Evolutionary conservation across 2,797 vertebrate species (phyloP).

Genomic region (Menidia menidia): DNA sequence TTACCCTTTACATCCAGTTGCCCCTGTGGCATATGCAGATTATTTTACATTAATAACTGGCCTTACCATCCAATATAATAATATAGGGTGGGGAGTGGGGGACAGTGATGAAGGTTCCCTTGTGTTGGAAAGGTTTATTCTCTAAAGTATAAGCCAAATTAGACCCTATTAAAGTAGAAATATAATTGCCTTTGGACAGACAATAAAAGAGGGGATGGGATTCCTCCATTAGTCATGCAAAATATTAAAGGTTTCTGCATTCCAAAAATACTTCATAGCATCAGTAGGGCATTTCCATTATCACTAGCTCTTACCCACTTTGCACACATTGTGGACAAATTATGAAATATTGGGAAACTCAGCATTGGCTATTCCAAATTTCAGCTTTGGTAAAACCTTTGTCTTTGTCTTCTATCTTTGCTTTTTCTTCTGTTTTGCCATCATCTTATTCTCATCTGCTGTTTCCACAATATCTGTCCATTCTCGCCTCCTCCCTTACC

Average conservation of each 20-base stretch:
- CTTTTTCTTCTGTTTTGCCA: background rate
- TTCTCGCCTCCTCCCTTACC: slow-evolving; percentile 44
- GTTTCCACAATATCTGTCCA: slow-evolving; percentile 28
- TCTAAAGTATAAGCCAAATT: too few species aligned
- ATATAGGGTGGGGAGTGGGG: too few species aligned
- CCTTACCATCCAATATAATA: too few species aligned
- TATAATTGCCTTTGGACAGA: background rate
- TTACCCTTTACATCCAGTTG: too few species aligned
- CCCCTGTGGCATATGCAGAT: too few species aligned
- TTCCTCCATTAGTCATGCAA: background rate
- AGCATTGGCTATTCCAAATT: slow-evolving; percentile 7
- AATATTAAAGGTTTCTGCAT: background rate
- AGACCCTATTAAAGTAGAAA: background rate
- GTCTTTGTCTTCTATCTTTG: slow-evolving; percentile 9
- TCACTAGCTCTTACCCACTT: slow-evolving; percentile 11
- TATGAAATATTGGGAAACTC: slow-evolving; percentile 34
- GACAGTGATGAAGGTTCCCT: too few species aligned
- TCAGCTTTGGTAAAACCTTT: slow-evolving; percentile 1
- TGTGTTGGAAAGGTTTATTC: too few species aligned
- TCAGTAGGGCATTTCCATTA: slow-evolving; percentile 30
- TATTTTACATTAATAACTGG: too few species aligned
- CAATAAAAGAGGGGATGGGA: background rate
- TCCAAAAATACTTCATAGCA: background rate
- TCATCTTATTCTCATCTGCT: slow-evolving; percentile 30
- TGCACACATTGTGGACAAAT: slow-evolving; percentile 11